These are phyloP conservation scores for Gallinago jamesoni DNA, from an alignment of 2,113 vertebrate genomes.

Conservation along the genomic window DNA sequence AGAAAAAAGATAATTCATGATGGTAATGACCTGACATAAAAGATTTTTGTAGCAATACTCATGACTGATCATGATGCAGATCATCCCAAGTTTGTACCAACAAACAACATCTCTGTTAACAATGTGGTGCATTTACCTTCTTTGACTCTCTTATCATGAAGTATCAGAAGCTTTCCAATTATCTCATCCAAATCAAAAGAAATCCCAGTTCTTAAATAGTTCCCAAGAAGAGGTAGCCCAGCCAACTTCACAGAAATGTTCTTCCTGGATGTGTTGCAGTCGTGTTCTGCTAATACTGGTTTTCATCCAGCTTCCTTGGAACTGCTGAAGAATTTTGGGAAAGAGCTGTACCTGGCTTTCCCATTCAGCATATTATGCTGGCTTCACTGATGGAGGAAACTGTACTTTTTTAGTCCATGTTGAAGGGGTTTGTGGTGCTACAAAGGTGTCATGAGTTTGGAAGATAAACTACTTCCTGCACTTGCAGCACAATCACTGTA, in stretches of 20 bases:
- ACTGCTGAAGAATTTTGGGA: not conserved
- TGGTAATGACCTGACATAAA: not conserved
- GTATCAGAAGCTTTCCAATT: not conserved
- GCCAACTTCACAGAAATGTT: not conserved
- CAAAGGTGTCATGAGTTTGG: not conserved
- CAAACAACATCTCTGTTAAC: not conserved
- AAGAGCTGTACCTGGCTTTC: not conserved
- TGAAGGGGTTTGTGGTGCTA: not conserved
- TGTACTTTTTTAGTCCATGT: not conserved
- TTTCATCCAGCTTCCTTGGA: not conserved
- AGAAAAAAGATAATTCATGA: not conserved
- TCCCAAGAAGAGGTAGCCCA: not conserved
- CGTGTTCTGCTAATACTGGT: not conserved
- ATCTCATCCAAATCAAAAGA: not conserved
- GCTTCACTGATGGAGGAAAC: not conserved
- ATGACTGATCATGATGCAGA: not conserved
- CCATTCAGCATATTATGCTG: not conserved
- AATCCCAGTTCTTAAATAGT: not conserved
- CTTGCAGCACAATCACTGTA: not conserved
- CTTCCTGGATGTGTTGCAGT: not conserved
- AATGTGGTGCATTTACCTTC: accelerated
- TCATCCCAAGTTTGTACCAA: not conserved
- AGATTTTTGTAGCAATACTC: not conserved
- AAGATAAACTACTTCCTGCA: not conserved
- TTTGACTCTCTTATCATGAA: not conserved